Base-by-base conservation (phyloP, 1,140 invertebrate species). In the Brachionus asplanchnoidis region DNA sequence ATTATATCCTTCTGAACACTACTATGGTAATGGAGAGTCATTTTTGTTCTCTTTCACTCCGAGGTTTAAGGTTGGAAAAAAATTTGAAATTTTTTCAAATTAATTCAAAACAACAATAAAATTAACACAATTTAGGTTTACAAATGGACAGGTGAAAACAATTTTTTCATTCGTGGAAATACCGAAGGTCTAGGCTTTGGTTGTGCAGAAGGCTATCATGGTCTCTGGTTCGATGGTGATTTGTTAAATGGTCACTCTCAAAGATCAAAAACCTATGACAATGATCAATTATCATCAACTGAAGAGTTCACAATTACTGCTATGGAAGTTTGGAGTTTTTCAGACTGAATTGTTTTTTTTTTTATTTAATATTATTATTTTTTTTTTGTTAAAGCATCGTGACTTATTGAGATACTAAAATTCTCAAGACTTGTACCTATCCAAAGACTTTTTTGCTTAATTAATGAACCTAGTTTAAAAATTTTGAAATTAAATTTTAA, bases 11-110 rank as follows among this genome's bases (percentile, higher is more conserved):
- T 95, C 94, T 60, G 97, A 99, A 87, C 94, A 96, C 89, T 99
- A 99, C 89, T 99, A 98, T 90, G 97, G 97, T 85, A 99, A 96
- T 9, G 97, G 97, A 36, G 97, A 99, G 90, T 97, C 96, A 26
- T 93, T 97, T 86, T 92, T 99, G 70, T 98, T 95, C 91, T 94
- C 95, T 86, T 97, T 98, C 89, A 87, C 87, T 86, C 90, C 88
- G 53, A 87, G 88, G 65, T 91, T 91, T 86, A 89, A 88, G 87
- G 90, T 91, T 85, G 85, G 85, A 85, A 17, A n/a, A 56, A 56
- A 6, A 0, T 36, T 36, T 36, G 6, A 7, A 36, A 36, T 36
- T 70, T 28, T 7, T n/a, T 20, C 11, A 12, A 20, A 14, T 50
- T 77, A 46, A 11, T 73, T 75, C 17, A 87, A 85, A 87, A 88